These are phyloP conservation scores for Xenops minutus DNA, from an alignment of 2,797 vertebrate species.

Conservation along the genomic window DNA sequence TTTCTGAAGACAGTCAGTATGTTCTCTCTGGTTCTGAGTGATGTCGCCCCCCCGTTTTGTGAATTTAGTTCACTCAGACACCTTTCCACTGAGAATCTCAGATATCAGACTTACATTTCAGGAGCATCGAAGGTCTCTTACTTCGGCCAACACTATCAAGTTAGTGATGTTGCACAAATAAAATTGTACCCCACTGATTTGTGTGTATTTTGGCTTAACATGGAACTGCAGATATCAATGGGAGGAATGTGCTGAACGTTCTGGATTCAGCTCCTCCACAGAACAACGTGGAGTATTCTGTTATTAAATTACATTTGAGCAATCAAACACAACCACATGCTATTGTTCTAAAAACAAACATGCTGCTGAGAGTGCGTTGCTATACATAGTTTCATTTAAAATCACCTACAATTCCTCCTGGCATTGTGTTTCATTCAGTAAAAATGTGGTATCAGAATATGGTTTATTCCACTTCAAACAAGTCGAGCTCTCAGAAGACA, in stretches of 20 bases:
- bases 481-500: not conserved
- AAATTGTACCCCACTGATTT: not conserved
- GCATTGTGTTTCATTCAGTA: not conserved
- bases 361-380: not conserved
- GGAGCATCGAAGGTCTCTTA: not conserved
- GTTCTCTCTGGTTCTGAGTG: not conserved
- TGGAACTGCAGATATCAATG: not conserved
- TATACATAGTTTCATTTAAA: not conserved
- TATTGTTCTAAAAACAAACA: not conserved
- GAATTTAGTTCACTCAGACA: not conserved
- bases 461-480: constrained; percentile 13
- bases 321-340: not conserved
- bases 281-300: not conserved
- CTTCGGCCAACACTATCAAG: not conserved
- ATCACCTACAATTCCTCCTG: not conserved
- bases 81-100: not conserved
- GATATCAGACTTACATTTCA: not conserved
- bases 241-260: constrained; percentile 57
- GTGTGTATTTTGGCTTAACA: constrained; percentile 33
- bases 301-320: constrained; percentile 9
- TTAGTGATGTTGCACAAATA: not conserved
- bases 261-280: constrained; percentile 1
- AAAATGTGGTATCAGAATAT: not conserved
- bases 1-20: not conserved
- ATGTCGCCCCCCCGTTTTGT: not conserved